Conservation (phyloP, 2,113 vertebrate species). For the Salvelinus sp. region DNA sequence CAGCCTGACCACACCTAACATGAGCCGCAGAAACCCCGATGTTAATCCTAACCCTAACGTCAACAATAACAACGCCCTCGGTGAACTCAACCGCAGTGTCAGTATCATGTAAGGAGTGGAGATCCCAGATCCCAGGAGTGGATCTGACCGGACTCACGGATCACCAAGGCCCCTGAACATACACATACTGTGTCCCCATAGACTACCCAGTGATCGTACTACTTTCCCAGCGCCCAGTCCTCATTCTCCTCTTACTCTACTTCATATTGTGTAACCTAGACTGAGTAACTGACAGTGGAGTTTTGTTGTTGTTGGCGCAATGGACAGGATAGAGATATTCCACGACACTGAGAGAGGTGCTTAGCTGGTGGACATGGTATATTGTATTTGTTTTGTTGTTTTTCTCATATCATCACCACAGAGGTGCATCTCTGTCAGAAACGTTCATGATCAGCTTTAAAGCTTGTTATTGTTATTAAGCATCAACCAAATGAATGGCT, state of each 20-base stretch:
- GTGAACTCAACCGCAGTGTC: constrained; percentile 79
- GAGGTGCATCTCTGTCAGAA: constrained; percentile 40
- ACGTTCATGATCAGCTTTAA: constrained; percentile 61
- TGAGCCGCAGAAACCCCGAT: constrained; percentile 71
- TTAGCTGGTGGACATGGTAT: constrained; percentile 14
- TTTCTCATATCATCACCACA: constrained; percentile 18
- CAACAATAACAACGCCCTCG: constrained; percentile 81
- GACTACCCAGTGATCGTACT: constrained; percentile 16
- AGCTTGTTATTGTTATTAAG: constrained; percentile 52
- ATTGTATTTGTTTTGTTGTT: constrained; percentile 37
- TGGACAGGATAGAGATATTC: constrained; percentile 47
- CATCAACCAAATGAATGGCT: constrained; percentile 67
- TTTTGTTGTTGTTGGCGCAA: constrained; percentile 17
- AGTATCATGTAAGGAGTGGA: constrained; percentile 76
- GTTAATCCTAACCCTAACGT: constrained; percentile 43
- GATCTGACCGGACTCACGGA: background rate
- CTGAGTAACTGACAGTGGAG: constrained; percentile 26
- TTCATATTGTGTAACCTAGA: constrained; percentile 26
- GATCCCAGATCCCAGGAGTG: background rate
- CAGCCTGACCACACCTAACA: constrained; percentile 75
- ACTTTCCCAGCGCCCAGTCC: background rate
- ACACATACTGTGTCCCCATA: background rate
- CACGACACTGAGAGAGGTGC: constrained; percentile 30
- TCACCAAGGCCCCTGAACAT: background rate
- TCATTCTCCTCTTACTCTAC: constrained; percentile 40